Base-by-base conservation (phyloP, 2,797 vertebrate species). In the Botia almorhae region DNA sequence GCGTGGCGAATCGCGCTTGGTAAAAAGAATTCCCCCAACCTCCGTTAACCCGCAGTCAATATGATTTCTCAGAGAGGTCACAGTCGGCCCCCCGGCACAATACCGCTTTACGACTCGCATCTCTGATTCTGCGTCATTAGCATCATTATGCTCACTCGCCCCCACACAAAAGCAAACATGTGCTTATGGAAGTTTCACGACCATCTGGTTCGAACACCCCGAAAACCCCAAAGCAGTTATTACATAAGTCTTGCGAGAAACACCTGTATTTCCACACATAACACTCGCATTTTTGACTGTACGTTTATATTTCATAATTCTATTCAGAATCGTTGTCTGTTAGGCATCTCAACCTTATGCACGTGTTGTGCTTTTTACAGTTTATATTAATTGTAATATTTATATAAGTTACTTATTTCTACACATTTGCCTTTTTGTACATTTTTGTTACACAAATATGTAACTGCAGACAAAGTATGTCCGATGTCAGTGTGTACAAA, bases 121-220 rank as follows among this genome's bases (percentile, higher is more conserved):
- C 89, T 91, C 88, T 92, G 90, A 93, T 93, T 91, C 81, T 3
- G 81, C 84, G 89, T 93, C 95, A 92, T 91, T 85, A 89, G 82
- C 87, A 89, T 93, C 91, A 90, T 93, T 90, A 92, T 91, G 89
- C 90, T 46, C 80, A 21, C 17, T 76, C 77, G 29, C 55, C 74
- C 84, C 87, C 84, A 92, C 89, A 89, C 87, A 88, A 91, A 92
- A 93, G 91, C 91, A 93, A 95, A 93, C 93, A 93, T 89, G 92
- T 93, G 91, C 92, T 90, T 94, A 88, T 86, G 83, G 87, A 90
- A 84, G 93, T 93, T 93, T 94, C 71, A 60, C 60, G 86, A 91
- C 95, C 96, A 97, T 97, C 96, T 97, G 96, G 94, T 92, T 90
- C 72, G 89, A 88, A 68, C 91, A 91, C 88, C 90, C 91, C 91